Base-by-base conservation (phyloP, 1,140 invertebrate genomes). In the Drosophila takahashii region DNA sequence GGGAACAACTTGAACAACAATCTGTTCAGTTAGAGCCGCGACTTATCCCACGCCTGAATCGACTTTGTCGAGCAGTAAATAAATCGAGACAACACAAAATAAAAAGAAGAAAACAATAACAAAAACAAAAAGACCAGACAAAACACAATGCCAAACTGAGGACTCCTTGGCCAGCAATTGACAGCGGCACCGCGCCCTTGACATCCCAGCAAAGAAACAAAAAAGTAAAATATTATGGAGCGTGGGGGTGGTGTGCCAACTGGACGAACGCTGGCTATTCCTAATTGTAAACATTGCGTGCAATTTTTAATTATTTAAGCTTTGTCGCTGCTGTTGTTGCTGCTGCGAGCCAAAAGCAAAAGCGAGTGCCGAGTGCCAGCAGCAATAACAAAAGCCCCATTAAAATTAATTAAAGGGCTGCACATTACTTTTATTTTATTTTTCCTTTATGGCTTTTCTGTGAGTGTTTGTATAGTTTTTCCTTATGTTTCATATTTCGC, bases 1-100 rank as follows among this genome's bases (percentile, higher is more conserved):
- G 91, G 90, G 79, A 92, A 92, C 73, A 92, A 91, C 79, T 85
- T 92, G 81, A 92, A 92, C 89, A 90, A 79, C 70, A 92, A 92
- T 80, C 79, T 92, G 83, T 92, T 92, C 84, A 91, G 90, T 77
- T 92, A 91, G 75, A 78, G 77, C 32, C 65, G 60, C 58, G 77
- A 36, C 29, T 32, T 18, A 18, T 67, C 36, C 67, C 64, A 37
- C 64, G 15, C n/a, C 32, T 9, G 13, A 10, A 34, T 37, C 60
- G 53, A 64, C 57, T 70, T 36, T 48, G 45, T 61, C 13, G 56
- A 52, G 48, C 57, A 47, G 42, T 54, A 51, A 66, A 70, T 67
- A 50, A 64, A 77, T 70, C 71, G 61, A 65, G 74, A 79, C 69
- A 67, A 32, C 59, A 69, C 34, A 47, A 70, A 70, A 0, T 2